Evolutionary conservation across 2,888 invertebrate species (phyloP).

Genomic region (Drosophila bunnanda): DNA sequence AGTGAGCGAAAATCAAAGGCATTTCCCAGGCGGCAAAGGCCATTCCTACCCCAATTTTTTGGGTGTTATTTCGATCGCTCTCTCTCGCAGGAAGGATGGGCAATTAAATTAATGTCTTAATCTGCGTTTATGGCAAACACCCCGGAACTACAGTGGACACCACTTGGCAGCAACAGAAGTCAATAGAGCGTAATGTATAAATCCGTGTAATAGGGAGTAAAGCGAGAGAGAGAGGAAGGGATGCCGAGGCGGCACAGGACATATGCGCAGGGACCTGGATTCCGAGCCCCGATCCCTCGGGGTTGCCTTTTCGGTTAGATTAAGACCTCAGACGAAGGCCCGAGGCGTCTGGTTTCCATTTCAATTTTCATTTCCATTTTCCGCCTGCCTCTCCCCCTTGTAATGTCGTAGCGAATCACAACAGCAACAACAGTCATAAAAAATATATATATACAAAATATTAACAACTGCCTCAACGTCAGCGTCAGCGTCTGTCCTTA

Average conservation of each 20-base stretch:
- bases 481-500: conserved; percentile 62
- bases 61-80: conserved; percentile 18
- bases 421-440: conserved; percentile 78
- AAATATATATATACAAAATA: conserved; percentile 49
- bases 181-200: conserved; percentile 81
- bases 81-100: conserved; percentile 38
- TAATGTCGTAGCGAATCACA: conserved; percentile 80
- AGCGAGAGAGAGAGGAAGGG: conserved; percentile 6
- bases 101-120: conserved; percentile 82
- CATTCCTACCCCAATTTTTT: conserved; percentile 35
- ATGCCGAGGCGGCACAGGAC: conserved; percentile 27
- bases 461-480: conserved; percentile 72
- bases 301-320: conserved; percentile 83
- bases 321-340: conserved; percentile 81
- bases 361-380: conserved; percentile 19
- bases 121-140: conserved; percentile 79
- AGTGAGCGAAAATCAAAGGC: conserved; percentile 61
- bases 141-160: conserved; percentile 58
- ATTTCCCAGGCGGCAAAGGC: conserved; percentile 41
- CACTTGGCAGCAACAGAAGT: conserved; percentile 77
- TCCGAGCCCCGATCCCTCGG: conserved; percentile 54
- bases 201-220: conserved; percentile 69
- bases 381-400: conserved; percentile 18
- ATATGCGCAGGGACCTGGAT: conserved; percentile 56
- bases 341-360: conserved; percentile 46